Base-by-base conservation (phyloP, 2,113 vertebrate genomes). In the Eulemur rufifrons region DNA sequence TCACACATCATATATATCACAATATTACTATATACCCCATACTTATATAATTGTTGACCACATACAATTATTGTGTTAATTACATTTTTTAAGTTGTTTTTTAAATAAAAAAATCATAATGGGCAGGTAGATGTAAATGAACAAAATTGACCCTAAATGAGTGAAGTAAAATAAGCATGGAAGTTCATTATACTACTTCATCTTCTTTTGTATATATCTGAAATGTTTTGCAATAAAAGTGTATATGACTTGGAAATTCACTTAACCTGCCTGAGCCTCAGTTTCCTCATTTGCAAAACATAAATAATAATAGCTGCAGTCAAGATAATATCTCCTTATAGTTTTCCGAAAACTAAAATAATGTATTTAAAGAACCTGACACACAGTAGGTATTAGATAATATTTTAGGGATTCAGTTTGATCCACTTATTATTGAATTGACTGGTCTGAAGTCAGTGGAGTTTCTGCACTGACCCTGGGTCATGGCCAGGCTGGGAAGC, bases 221-320 rank as follows among this genome's bases (percentile, higher is more conserved):
- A 94, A 63, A 89, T 91, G 8, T 80, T 66, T 93, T 59, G 37
- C 20, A 64, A 59, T 50, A 80, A 68, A 74, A 76, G 29, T 50
- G 74, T 82, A 18, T n/a, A 8, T 82, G 54, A 88, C 29, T 71
- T 84, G 63, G 1, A 34, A 61, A 89, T 91, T 63, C 63, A 73
- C 10, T 64, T 74, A 80, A 89, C 2, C 2, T 77, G 0, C 7
- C 47, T 32, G 37, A 96, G 13, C 32, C 59, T 94, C 20, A 8
- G 12, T 82, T 80, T 91, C 11, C 18, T 66, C 56, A 6, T 61
- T 47, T 76, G 7, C 29, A 52, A 93, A 76, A 42, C 15, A 95
- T n/a, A 92, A 93, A 63, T 76, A 45, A 63, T 1, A 92, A 27
- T 84, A 71, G 42, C 56, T 71, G 80, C 3, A 47, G 7, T 11